These are phyloP conservation scores for Oncorhynchus keta DNA, from an alignment of 2,113 vertebrate genomes.

Conservation along the genomic window DNA sequence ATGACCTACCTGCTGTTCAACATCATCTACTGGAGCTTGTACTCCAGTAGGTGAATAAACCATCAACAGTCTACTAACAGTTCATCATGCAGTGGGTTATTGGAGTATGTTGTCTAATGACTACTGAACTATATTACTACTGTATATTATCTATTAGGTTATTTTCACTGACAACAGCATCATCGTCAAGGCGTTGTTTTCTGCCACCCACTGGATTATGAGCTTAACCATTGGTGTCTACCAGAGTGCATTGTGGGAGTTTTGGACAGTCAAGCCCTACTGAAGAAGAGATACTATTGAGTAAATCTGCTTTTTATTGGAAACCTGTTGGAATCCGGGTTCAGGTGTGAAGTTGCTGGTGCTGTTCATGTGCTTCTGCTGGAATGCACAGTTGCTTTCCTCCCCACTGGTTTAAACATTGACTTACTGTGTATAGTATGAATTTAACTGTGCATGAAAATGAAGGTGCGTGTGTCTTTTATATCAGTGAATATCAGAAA, in stretches of 20 bases:
- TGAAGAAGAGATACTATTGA: background rate
- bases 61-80: background rate
- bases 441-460: background rate
- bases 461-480: background rate
- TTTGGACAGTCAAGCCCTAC: background rate
- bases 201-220: background rate
- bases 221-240: background rate
- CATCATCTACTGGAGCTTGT: slow-evolving; percentile 90
- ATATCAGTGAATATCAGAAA: background rate
- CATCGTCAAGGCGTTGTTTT: background rate
- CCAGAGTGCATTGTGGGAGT: background rate
- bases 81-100: too few relatives aligned
- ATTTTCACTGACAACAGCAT: background rate
- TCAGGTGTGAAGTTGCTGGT: background rate
- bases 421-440: background rate
- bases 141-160: background rate
- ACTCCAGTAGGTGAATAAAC: slow-evolving; percentile 65
- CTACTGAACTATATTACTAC: background rate
- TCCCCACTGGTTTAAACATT: background rate
- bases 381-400: background rate
- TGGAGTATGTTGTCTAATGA: too few relatives aligned
- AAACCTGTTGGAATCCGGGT: background rate
- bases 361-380: background rate
- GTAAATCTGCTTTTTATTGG: background rate
- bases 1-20: slow-evolving; percentile 88